Base-by-base conservation (phyloP, 2,888 invertebrate species). In the Exephanes ischioxanthus region DNA sequence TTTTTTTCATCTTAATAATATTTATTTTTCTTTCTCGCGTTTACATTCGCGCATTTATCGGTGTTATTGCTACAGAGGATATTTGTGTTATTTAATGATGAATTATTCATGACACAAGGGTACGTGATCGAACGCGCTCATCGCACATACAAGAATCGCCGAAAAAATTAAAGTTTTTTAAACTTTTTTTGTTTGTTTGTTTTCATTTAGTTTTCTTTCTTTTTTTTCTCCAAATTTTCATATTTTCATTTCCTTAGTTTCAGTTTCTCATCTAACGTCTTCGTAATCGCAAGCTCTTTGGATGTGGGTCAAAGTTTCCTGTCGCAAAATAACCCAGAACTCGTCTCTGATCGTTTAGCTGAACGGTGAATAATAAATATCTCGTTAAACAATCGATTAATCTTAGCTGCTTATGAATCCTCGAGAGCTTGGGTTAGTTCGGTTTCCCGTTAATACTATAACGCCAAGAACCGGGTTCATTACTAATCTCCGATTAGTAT, bases 81-180 rank as follows among this genome's bases (percentile, higher is more conserved):
- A 30, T 16, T 33, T 63, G 26, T 63, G 11, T 63, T 63, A 63
- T 16, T 33, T 63, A 70, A 71, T 51, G 33, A 63, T 72, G 61
- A 79, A 73, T 83, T 68, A 68, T 83, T 72, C 16, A 5, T 72
- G 72, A 80, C 51, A 55, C 33, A n/a, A 63, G 16, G 16, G n/a
- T 55, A 11, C 58, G 26, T 11, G 58, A 58, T 26, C 58, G 61
- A 30, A 33, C 33, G 33, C 61, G 58, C 14, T 11, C 58, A 58
- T 22, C 58, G 30, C 61, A 63, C 61, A 63, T 16, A 33, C 61
- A 61, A 4, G 30, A 30, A 61, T 61, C 16, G 33, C 26, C 41
- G 19, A 26, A 22, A 37, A 66, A 73, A 61, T 68, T 45, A 61
- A 61, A 41, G 7, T 37, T 45, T 41, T 48, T 45, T 30, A 11